phyloP scores from a whole-genome alignment of 53 echinoderm and acorn worm species.

The Zoroaster sp. region DNA sequence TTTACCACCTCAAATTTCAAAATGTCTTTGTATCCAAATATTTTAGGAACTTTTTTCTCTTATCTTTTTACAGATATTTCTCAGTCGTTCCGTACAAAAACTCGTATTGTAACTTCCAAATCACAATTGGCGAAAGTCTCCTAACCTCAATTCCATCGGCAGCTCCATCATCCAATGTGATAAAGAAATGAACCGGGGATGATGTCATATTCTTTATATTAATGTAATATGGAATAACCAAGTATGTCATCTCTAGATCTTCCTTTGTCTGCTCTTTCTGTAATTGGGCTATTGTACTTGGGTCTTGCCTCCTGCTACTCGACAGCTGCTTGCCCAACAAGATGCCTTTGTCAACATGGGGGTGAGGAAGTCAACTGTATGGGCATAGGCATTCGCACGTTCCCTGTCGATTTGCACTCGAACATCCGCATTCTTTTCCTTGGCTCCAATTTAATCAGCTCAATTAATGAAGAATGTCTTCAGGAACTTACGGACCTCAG shows the following conservation, averaged over 20 bases:
- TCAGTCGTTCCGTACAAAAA: no score
- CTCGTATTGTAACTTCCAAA: no score
- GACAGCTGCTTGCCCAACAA: neutral
- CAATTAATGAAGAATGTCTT: constrained; percentile 39
- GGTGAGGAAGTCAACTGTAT: constrained; percentile 27
- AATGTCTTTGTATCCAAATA: no score
- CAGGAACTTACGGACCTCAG: constrained; percentile 27
- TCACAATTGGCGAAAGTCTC: no score
- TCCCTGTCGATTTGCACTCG: constrained; percentile 20
- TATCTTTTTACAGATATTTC: neutral
- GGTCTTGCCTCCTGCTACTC: neutral
- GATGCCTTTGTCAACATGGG: neutral
- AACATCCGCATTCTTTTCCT: neutral
- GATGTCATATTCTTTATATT: neutral
- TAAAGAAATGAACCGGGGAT: neutral
- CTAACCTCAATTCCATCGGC: no score
- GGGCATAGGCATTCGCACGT: neutral
- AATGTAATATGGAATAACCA: neutral
- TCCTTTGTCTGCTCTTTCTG: neutral
- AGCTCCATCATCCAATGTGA: neutral
- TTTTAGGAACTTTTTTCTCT: no score
- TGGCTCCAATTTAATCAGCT: constrained; percentile 23
- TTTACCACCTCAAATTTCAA: no score
- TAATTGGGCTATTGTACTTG: neutral
- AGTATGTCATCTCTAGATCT: neutral